These are phyloP conservation scores for Ceratina australensis DNA, from an alignment of 1,140 invertebrate species.

Conservation along the genomic window DNA sequence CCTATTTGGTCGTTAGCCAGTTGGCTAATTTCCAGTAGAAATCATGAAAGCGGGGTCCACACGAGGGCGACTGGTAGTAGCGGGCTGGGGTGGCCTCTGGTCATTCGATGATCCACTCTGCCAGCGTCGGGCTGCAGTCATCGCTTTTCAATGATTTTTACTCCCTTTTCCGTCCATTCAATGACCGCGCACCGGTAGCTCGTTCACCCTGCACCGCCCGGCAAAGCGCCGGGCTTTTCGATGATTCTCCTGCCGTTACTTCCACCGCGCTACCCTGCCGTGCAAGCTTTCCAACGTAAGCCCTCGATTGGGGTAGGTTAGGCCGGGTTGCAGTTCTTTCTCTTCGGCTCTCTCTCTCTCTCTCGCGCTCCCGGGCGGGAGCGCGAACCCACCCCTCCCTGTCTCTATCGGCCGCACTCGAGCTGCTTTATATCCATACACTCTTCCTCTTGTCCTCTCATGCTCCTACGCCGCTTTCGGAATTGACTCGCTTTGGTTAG, in stretches of 20 bases:
- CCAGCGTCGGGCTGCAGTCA: conserved; percentile 70
- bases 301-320: conserved; percentile 76
- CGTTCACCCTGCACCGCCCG: conserved; percentile 57
- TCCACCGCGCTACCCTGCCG: conserved; percentile 49
- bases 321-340: conserved; percentile 63
- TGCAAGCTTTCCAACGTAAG: conserved; percentile 64
- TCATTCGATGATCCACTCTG: conserved; percentile 78
- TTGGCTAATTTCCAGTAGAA: conserved; percentile 80
- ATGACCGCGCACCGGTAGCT: conserved; percentile 73
- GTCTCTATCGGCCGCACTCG: conserved; percentile 35
- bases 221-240: conserved; percentile 70
- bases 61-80: conserved; percentile 54
- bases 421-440: conserved; percentile 48
- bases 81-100: conserved; percentile 62
- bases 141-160: conserved; percentile 78
- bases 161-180: conserved; percentile 77
- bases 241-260: conserved; percentile 71
- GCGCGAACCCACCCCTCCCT: conserved; percentile 5
- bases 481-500: conserved; percentile 27
- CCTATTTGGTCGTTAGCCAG: conserved; percentile 79
- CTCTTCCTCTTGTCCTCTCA: conserved; percentile 47
- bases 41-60: conserved; percentile 74
- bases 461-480: conserved; percentile 42
- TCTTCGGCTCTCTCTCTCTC: conserved; percentile 37
- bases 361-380: too few relatives aligned